Evolutionary conservation across 2,888 invertebrate genomes (phyloP), one percentile per base, ranked within the genome.

Genomic region (Apantesis nais): DNA sequence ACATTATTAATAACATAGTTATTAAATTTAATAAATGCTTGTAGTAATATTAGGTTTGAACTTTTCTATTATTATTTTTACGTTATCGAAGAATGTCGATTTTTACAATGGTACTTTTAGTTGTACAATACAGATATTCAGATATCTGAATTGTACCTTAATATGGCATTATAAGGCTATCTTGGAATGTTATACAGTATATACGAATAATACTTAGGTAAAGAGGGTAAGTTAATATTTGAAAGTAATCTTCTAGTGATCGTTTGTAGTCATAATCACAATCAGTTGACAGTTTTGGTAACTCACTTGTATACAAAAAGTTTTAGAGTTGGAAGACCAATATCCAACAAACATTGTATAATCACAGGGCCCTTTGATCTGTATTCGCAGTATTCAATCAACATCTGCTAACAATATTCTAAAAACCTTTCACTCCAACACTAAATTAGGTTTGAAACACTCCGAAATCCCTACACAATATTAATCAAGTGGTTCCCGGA

Each of bases 401-500:
- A 58, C 29, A 34, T 31, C n/a, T 61, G 29, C 12, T 19, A 66
- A 39, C 39, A 64, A 62, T 70, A 25, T 31, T 25, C 63, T 39
- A 58, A 66, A 37, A 71, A 64, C 62, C 52, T 70, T 58, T 70
- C 44, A 66, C 39, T 22, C 64, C 58, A 48, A 66, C 52, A 39
- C 67, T 37, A 66, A 65, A 68, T 67, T 64, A 65, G 31, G 60
- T 67, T 29, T 48, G 64, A 72, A 78, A 72, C 71, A 69, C 64
- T 65, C 65, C 44, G 62, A 74, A 79, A 74, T 74, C 74, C 41
- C 52, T 70, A 72, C 67, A 77, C 75, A 80, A 75, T 79, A 82
- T 81, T 82, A 82, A 82, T 78, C 76, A 79, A 76, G 67, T 72
- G 67, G 68, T 62, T 72, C 70, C 68, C 66, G 62, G 75, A 74